phyloP scores from a whole-genome alignment of 1,140 invertebrate genomes.

The Zaprionus camerounensis region DNA sequence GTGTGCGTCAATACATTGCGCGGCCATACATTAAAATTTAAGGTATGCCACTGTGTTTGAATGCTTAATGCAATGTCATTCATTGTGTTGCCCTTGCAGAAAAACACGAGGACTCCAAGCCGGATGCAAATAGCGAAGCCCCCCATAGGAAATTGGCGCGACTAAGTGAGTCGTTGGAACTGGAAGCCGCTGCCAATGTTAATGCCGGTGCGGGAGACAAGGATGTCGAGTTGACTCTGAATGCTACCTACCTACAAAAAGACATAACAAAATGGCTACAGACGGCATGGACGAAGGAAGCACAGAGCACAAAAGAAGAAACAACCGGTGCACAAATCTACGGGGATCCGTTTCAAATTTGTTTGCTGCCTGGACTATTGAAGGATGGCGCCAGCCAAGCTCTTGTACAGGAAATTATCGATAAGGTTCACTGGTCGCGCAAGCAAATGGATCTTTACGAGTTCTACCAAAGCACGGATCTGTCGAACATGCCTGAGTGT shows the following conservation, averaged over 20 bases:
- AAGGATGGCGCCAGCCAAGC: constrained; percentile 36
- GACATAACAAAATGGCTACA: constrained; percentile 65
- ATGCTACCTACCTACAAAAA: constrained; percentile 49
- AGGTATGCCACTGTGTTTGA: constrained; percentile 63
- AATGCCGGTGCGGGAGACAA: background rate
- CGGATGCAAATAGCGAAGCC: constrained; percentile 25
- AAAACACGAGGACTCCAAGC: constrained; percentile 21
- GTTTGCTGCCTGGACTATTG: constrained; percentile 64
- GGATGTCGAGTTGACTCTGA: constrained; percentile 38
- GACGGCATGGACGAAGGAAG: constrained; percentile 41
- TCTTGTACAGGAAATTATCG: constrained; percentile 72
- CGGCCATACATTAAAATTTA: constrained; percentile 71
- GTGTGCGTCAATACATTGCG: constrained; percentile 42
- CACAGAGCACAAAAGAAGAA: constrained; percentile 37
- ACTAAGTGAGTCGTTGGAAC: constrained; percentile 26
- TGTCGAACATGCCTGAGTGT: constrained; percentile 85
- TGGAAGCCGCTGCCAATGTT: background rate
- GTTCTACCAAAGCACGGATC: constrained; percentile 89
- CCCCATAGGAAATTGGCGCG: constrained; percentile 62
- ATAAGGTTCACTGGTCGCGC: constrained; percentile 87
- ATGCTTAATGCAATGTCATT: constrained; percentile 74
- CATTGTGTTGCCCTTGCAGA: constrained; percentile 71
- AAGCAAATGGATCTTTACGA: constrained; percentile 90
- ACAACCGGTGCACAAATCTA: constrained; percentile 63
- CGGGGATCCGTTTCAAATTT: constrained; percentile 73